Base-by-base conservation (phyloP, 2,113 vertebrate genomes). In the Ammospiza caudacuta region DNA sequence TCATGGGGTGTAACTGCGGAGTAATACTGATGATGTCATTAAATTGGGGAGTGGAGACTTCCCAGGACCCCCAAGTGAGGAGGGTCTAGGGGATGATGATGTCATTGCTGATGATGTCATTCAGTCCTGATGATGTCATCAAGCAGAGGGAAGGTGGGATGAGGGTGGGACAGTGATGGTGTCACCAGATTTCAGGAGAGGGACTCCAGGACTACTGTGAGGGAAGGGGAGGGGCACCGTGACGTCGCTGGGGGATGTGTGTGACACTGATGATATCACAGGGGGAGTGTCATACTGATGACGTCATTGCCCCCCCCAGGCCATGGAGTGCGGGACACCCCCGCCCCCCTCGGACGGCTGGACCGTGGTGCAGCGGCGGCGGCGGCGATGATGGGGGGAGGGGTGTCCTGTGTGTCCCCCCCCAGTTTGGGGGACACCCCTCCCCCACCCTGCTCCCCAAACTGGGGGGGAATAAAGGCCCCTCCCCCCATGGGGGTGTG, bases 81-180 rank as follows among this genome's bases (percentile, higher is more conserved):
- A 6, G 12, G 29, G 29, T 5, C 9, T 13, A 2, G 9, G 29
- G 22, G 29, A n/a, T 54, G 49, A 52, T 72, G 49, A 24, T 18
- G 47, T 70, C 27, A 39, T 31, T 52, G 9, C n/a, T 37, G 47
- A 17, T 70, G 15, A 39, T 12, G 15, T 70, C 68, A 54, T 24
- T 31, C 19, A 51, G 14, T 28, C 35, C 28, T 10, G 49, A 24
- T 72, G 49, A 39, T 12, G 19, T 52, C 35, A 70, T 39, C 49
- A 19, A 25, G 11, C 3, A 16, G 17, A 12, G 22, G 29, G 16
- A 11, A 54, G 6, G 22, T 12, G 29, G 6, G 9, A 3, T 11
- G 22, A 9, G 12, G 12, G 6, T 19, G 22, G 51, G 4, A 4
- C 31, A 9, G 39, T 4, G 6, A 19, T 33, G 12, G 9, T 2